A percentile compares a stretch with the other conserved stretches of the same genome.
phyloP scores from a whole-genome alignment of 2,888 invertebrate species.

The Cantharis flavilabris region DNA sequence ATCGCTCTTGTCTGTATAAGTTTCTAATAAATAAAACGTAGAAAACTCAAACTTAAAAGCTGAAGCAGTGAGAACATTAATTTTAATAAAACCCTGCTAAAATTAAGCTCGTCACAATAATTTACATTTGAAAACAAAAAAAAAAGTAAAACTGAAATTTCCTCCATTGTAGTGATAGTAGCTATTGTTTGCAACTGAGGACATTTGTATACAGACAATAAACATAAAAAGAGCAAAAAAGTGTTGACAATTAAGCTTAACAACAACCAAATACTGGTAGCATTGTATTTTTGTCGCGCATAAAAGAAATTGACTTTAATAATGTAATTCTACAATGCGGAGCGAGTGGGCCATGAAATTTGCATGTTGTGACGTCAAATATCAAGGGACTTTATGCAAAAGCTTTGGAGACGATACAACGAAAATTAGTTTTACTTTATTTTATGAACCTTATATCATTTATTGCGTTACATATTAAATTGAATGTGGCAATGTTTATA shows the following conservation, averaged over 20 bases:
- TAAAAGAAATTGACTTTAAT: slow-evolving; percentile 52
- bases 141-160: slow-evolving; percentile 49
- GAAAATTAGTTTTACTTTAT: slow-evolving; percentile 36
- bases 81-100: slow-evolving; percentile 38
- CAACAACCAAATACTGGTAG: slow-evolving; percentile 46
- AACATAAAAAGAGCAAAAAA: slow-evolving; percentile 47
- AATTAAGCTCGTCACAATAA: slow-evolving; percentile 38
- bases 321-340: slow-evolving; percentile 46
- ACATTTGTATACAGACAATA: slow-evolving; percentile 51
- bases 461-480: not conserved
- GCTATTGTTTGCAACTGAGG: slow-evolving; percentile 48
- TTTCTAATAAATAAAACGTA: not conserved
- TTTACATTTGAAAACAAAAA: slow-evolving; percentile 49
- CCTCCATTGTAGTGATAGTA: slow-evolving; percentile 43
- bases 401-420: slow-evolving; percentile 35
- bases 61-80: slow-evolving; percentile 30
- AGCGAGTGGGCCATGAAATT: slow-evolving; percentile 45
- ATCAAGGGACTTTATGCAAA: slow-evolving; percentile 42
- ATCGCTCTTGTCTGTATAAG: not conserved
- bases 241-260: slow-evolving; percentile 52
- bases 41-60: not conserved
- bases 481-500: not conserved
- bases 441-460: not conserved
- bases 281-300: slow-evolving; percentile 42
- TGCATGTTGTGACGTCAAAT: slow-evolving; percentile 46